Conservation (phyloP, 37 sponge, comb jelly and placozoan genomes). For the Spongilla lacustris region DNA sequence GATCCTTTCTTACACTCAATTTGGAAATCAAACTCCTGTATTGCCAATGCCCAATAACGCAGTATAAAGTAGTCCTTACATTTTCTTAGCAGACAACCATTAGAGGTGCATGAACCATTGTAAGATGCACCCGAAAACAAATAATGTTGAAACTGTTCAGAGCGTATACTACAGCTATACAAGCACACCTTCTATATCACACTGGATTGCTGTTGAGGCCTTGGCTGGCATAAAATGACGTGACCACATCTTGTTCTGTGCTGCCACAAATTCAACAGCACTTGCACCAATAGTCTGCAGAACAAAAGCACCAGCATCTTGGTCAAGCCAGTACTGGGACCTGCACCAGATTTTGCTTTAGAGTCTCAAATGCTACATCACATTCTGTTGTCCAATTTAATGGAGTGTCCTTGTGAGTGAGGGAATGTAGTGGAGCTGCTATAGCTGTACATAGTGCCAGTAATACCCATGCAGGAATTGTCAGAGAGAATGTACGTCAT, state of each 20-base stretch:
- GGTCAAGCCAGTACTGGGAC: constrained; percentile 41
- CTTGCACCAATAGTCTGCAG: constrained; percentile 61
- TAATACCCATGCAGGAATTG: constrained; percentile 41
- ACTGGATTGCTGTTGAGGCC: too few species aligned
- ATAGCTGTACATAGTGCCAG: constrained; percentile 29
- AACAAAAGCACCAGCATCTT: constrained; percentile 10
- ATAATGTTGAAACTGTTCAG: too few species aligned
- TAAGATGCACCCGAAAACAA: too few species aligned
- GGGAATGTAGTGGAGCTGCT: constrained; percentile 29
- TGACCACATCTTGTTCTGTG: constrained; percentile 31
- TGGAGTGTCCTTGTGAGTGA: constrained; percentile 23
- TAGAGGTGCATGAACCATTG: too few species aligned
- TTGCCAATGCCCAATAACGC: too few species aligned
- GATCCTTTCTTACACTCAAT: too few species aligned
- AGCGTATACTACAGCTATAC: too few species aligned
- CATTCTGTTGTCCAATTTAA: constrained; percentile 19
- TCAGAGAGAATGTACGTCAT: background rate
- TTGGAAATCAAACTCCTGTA: too few species aligned
- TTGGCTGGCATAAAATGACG: constrained; percentile 11
- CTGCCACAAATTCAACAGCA: constrained; percentile 30
- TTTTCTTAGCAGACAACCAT: too few species aligned
- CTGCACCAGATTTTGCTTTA: constrained; percentile 27
- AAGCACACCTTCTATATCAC: too few species aligned
- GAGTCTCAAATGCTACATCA: constrained; percentile 13
- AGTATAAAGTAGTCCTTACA: too few species aligned